phyloP scores from a whole-genome alignment of 2,888 invertebrate species.

The Cantharis rufa region DNA sequence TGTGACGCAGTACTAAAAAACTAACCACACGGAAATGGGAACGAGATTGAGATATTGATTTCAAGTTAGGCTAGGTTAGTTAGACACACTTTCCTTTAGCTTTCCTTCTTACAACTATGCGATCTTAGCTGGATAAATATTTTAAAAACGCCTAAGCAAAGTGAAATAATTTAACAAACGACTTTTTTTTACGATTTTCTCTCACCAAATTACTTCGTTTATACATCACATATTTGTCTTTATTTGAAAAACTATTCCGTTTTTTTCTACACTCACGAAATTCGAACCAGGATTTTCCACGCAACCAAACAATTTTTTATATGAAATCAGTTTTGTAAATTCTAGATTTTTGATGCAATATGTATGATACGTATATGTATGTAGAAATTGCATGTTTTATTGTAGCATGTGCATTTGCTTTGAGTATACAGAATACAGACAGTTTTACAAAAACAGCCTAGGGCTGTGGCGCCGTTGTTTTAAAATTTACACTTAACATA shows the following conservation, averaged over 20 bases:
- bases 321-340: neutral
- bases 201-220: neutral
- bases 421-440: neutral
- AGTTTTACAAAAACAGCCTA: neutral
- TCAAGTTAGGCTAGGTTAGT: slow-evolving; percentile 32
- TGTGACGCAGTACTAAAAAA: slow-evolving; percentile 1
- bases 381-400: neutral
- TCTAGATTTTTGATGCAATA: neutral
- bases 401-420: neutral
- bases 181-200: neutral
- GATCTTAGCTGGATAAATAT: neutral
- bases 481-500: neutral
- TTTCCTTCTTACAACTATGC: slow-evolving; percentile 10
- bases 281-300: no score
- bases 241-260: no score
- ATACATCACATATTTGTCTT: no score
- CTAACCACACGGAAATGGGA: slow-evolving; percentile 10
- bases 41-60: slow-evolving; percentile 26
- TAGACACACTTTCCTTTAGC: slow-evolving; percentile 20
- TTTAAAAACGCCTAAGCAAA: neutral
- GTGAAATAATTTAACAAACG: neutral
- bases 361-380: neutral
- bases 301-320: neutral
- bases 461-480: neutral
- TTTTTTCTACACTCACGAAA: no score